Base-by-base conservation (phyloP, 2,797 vertebrate species). In the Lagodon rhomboides region DNA sequence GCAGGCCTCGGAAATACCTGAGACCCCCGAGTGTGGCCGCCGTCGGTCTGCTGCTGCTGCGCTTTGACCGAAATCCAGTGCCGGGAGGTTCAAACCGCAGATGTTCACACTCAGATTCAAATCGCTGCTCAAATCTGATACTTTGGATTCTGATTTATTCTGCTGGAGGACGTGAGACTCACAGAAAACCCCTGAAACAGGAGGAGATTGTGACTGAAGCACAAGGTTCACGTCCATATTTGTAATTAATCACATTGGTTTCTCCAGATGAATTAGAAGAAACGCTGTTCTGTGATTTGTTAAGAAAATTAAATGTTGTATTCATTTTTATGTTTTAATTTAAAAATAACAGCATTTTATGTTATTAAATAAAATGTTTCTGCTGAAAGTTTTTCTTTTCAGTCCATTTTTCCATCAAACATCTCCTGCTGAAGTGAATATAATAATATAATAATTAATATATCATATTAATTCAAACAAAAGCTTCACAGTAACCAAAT, bases 1-100 rank as follows among this genome's bases (percentile, higher is more conserved):
- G 43, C 84, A 58, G 84, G 84, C 81, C 72, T 86, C 80, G 66
- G 89, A 91, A 91, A 93, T 91, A 85, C 90, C 87, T 88, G 85
- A 85, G 74, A 60, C 23, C 82, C 61, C 64, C 5, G 53, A 76
- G 23, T 7, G 34, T 4, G 65, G 71, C 30, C 53, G 20, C 22
- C 51, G 20, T 18, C 51, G 1, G 17, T 72, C 77, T 73, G 58
- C 44, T 3, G 58, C 44, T 3, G 34, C 34, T 34, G 9, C 12
- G 9, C 68, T 60, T 9, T 12, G 54, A 56, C 47, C 9, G 0
- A 22, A 15, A 43, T 15, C 41, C 38, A n/a, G 41, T 23, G 43
- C 53, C 43, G 2, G 7, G 17, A 69, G 13, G 73, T 50, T 22
- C 67, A 50, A 49, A 43, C 61, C 79, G 22, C 59, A 64, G 61